phyloP scores from a whole-genome alignment of 2,888 invertebrate genomes.

The Drosophila kambysellisi region DNA sequence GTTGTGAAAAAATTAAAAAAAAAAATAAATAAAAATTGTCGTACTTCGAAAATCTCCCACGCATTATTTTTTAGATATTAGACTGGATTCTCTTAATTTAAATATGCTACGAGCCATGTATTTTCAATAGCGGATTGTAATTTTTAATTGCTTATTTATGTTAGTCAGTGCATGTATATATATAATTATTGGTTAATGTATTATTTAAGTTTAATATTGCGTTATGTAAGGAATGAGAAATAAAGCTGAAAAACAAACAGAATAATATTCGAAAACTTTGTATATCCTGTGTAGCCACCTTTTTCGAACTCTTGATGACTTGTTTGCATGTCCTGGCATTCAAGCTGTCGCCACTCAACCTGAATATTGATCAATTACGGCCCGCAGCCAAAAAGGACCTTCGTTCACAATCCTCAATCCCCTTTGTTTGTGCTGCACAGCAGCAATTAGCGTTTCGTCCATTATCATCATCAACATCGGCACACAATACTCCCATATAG shows the following conservation, averaged over 20 bases:
- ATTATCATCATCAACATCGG: constrained; percentile 21
- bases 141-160: not conserved
- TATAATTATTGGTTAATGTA: not conserved
- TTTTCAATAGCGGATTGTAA: fast-evolving
- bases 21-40: not conserved
- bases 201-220: not conserved
- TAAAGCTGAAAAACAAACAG: not conserved
- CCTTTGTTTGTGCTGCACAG: not conserved
- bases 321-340: constrained; percentile 70
- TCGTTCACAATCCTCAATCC: not conserved
- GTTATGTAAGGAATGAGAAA: not conserved
- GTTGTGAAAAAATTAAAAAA: no score
- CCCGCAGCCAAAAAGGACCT: constrained; percentile 13
- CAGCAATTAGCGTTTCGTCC: constrained; percentile 44
- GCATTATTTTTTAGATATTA: not conserved
- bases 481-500: constrained; percentile 24
- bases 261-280: constrained; percentile 7
- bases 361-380: constrained; percentile 72
- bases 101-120: not conserved
- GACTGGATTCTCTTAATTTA: not conserved
- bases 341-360: constrained; percentile 63
- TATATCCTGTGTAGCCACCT: not conserved
- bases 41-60: not conserved
- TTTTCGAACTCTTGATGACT: constrained; percentile 53
- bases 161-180: not conserved